Evolutionary conservation across 2,797 vertebrate species (phyloP), one percentile per base, ranked within the genome.

Genomic region (Anisognathus igniventris): DNA sequence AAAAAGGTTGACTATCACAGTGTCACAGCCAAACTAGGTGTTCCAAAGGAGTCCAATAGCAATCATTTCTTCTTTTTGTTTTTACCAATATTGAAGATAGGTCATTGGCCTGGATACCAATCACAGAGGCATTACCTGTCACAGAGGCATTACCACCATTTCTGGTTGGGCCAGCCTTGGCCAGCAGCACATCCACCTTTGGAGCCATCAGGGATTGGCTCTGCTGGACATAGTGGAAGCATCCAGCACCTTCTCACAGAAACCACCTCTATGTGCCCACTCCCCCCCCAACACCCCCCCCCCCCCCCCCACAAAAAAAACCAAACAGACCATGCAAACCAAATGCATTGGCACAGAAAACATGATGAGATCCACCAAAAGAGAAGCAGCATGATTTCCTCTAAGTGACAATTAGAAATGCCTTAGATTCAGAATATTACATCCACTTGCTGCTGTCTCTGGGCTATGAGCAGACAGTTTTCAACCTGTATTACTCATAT

Each of bases 391-490:
- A 24, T 23, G 18, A 54, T 54, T 86, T 77, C 42, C 25, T 71
- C 47, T 30, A 68, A 83, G 42, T 47, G 53, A 50, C 68, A 35
- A 37, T 45, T 65, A 85, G 60, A 81, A 90, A 61, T 2, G 0
- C 23, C 17, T 51, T 77, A 47, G 8, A 80, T 48, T 51, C n/a
- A 72, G 37, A 79, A 31, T 51, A 54, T 10, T 19, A 3, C 17
- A 27, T 25, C 24, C 28, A 71, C 15, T 51, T 54, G 31, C 28
- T 89, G 30, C 12, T 85, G 31, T 40, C 31, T 86, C 68, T 27
- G 31, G 16, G 47, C 15, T 83, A 28, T 87, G 58, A 86, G 31
- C 65, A 64, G 66, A 16, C 20, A 76, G 28, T 54, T 95, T 94
- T 92, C 47, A 61, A 76, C 18, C 45, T 71, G 16, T 25, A 23